These are phyloP conservation scores for Oxystoma pomonae DNA, from an alignment of 2,888 invertebrate genomes.

Conservation along the genomic window DNA sequence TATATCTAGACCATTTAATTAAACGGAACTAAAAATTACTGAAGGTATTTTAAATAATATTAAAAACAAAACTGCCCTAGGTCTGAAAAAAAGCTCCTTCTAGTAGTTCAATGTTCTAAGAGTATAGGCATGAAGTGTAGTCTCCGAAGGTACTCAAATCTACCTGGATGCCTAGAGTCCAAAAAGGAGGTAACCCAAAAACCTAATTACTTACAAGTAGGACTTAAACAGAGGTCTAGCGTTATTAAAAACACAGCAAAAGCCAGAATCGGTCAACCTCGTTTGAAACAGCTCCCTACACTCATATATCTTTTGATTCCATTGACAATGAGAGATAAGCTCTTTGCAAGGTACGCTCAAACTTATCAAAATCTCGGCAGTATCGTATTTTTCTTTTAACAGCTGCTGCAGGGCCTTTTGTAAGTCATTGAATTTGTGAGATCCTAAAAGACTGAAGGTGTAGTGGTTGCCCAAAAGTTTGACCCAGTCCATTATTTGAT, in stretches of 20 bases:
- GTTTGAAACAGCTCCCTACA: slow-evolving; percentile 49
- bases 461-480: slow-evolving; percentile 37
- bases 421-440: slow-evolving; percentile 17
- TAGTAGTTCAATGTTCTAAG: no score
- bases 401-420: slow-evolving; percentile 25
- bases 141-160: no score
- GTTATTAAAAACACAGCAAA: slow-evolving; percentile 50
- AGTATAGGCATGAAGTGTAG: no score
- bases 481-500: not conserved
- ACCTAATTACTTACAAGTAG: slow-evolving; percentile 18
- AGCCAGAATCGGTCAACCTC: slow-evolving; percentile 53
- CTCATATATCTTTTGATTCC: slow-evolving; percentile 44
- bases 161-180: no score
- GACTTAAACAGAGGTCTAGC: slow-evolving; percentile 18
- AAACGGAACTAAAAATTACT: no score
- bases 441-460: slow-evolving; percentile 27
- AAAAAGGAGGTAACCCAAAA: no score
- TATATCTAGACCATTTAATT: no score
- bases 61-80: no score
- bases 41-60: no score
- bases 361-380: slow-evolving; percentile 14
- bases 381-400: not conserved
- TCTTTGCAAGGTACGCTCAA: slow-evolving; percentile 51
- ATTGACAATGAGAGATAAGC: slow-evolving; percentile 50
- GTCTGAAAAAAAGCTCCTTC: no score